Evolutionary conservation across 2,888 invertebrate species (phyloP), one percentile per base, ranked within the genome.

Genomic region (Idaea straminata): DNA sequence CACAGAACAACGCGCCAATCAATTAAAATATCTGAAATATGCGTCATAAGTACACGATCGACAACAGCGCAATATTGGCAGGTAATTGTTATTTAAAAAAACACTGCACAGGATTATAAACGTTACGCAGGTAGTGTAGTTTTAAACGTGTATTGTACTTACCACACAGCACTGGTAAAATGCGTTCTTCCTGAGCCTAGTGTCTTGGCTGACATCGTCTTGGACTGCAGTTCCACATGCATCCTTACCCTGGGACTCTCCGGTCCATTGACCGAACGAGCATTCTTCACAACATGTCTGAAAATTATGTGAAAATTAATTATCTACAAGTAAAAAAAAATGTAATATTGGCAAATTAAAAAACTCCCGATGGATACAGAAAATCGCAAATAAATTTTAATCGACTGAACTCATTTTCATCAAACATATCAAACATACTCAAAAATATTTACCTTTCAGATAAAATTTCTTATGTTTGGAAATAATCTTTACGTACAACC

Each of bases 251-350:
- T 82, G 82, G 0, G 82, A 78, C 62, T 83, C 83, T 0, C 90
- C 92, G 0, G 85, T 77, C 70, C 73, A 74, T 5, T 69, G 76
- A 0, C 91, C 92, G 16, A 91, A 75, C 0, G 83, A 77, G 69
- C 92, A 92, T 67, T 92, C 92, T 5, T 90, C 87, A 68, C 92
- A 92, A 68, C 92, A 92, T 0, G 74, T 80, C 92, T 92, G 74
- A 5, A 5, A 67, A 69, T 4, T 13, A 58, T 10, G 15, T 7
- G 5, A 13, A 47, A 10, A 36, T 38, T 0, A 13, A 59, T 25
- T 59, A 13, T 35, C 15, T 35, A 34, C 25, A 25, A 57, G n/a
- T 59, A 6, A 15, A n/a, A n/a, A n/a, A n/a, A n/a, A n/a, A n/a
- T n/a, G n/a, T n/a, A n/a, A n/a, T n/a, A n/a, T n/a, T n/a, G 25